Base-by-base conservation (phyloP, 2,888 invertebrate genomes). In the Platycheirus rosarum region DNA sequence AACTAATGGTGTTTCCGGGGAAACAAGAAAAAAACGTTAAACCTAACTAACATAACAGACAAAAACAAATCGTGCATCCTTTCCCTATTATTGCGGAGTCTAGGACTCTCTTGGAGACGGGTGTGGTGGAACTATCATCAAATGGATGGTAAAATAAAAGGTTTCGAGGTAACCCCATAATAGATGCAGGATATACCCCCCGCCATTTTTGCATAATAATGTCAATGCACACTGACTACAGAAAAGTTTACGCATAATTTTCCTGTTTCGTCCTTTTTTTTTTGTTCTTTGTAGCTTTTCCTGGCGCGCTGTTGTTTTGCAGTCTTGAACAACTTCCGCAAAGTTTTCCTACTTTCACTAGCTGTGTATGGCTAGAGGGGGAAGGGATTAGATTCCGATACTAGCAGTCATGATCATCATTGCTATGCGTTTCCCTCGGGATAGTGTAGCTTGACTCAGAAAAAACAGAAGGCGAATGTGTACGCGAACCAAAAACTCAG, bases 221-320 rank as follows among this genome's bases (percentile, higher is more conserved):
- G 75, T 80, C 70, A 70, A 66, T 53, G 70, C 80, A 75, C 70
- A 66, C 69, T 65, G 79, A 60, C 29, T 70, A 66, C 76, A 70
- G 40, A 66, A 70, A 80, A 80, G 60, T 75, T 80, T 76, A 76
- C 76, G 75, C 75, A 75, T 80, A 80, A 80, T 80, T 80, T 80
- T 80, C 75, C 75, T 75, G 70, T 75, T 80, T 75, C 18, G 23
- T 70, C 23, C 40, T 44, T 46, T 53, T 32, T n/a, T n/a, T n/a
- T 57, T 46, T 40, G n/a, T n/a, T 35, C 51, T 14, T 62, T 42
- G 60, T 70, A 68, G 55, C 26, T 68, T 74, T 69, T 44, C 51
- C 46, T 32, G 44, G 63, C n/a, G 60, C 60, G 51, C 46, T 75
- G 79, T 79, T 75, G 66, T 69, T 51, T 55, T 51, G 62, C 62